A percentile compares a stretch with the other conserved stretches of the same genome.
Evolutionary conservation across 2,797 vertebrate genomes (phyloP).

Genomic region (Arrhamphus sclerolepis): DNA sequence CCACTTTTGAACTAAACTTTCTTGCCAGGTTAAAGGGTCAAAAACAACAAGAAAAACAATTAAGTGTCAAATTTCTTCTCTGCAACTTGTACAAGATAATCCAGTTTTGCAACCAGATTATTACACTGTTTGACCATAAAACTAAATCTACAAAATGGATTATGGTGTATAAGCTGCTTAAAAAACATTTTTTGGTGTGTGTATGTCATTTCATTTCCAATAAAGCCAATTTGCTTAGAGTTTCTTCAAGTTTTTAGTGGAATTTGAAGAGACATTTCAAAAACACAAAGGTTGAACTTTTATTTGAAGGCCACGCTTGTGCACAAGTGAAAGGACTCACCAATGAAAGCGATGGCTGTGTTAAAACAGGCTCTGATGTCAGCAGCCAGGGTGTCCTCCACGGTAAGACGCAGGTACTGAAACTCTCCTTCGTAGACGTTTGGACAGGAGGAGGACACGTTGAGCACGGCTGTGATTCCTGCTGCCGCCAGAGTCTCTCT

Average conservation of each 20-base stretch:
- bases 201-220: constrained; percentile 2
- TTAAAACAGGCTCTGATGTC: constrained; percentile 87
- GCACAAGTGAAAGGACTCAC: constrained; percentile 63
- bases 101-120: constrained; percentile 51
- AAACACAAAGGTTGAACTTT: not conserved
- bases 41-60: not conserved
- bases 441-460: constrained; percentile 87
- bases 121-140: constrained; percentile 16
- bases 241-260: not conserved
- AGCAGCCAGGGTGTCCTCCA: constrained; percentile 86
- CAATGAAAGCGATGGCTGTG: constrained; percentile 87
- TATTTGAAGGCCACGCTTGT: not conserved
- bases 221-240: not conserved
- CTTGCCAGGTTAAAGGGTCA: too few species aligned
- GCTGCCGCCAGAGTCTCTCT: constrained; percentile 81
- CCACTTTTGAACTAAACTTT: too few species aligned
- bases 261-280: constrained; percentile 12
- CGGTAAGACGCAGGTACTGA: constrained; percentile 83
- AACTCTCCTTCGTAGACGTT: constrained; percentile 87
- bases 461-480: constrained; percentile 87
- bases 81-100: constrained; percentile 29
- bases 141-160: constrained; percentile 35
- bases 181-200: constrained; percentile 32
- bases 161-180: constrained; percentile 35
- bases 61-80: not conserved